Conservation (phyloP, 1,140 invertebrate genomes). For the Octopus bimaculoides region DNA sequence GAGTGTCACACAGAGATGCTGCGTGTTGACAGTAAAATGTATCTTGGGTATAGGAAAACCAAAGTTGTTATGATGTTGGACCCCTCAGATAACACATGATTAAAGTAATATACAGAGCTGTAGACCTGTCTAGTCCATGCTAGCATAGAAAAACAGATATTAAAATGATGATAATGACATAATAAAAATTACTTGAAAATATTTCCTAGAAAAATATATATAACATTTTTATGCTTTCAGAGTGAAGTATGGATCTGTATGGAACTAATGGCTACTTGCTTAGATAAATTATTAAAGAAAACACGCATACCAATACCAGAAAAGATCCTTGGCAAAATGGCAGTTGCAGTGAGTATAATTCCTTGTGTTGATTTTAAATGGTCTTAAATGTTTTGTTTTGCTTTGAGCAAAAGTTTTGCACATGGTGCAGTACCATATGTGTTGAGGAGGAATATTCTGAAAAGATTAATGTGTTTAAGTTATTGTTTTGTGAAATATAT, state of each 20-base stretch:
- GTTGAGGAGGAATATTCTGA: no score
- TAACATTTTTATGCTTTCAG: slow-evolving; percentile 39
- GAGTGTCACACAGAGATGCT: no score
- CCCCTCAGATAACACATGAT: not conserved
- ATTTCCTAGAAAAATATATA: no score
- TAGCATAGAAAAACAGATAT: not conserved
- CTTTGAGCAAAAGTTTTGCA: no score
- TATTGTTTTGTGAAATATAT: no score
- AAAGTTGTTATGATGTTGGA: no score
- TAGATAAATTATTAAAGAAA: slow-evolving; percentile 93
- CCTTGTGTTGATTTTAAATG: not conserved
- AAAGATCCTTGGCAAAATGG: slow-evolving; percentile 92
- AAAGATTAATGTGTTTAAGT: no score
- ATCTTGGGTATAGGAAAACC: no score
- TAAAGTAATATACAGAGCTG: not conserved
- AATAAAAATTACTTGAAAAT: not conserved
- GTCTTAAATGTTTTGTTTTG: not conserved
- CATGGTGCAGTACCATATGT: no score
- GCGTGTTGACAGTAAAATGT: no score
- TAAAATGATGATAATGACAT: not conserved
- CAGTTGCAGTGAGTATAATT: slow-evolving; percentile 77
- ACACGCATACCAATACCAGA: slow-evolving; percentile 87
- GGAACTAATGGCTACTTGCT: slow-evolving; percentile 98
- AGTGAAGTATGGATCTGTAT: slow-evolving; percentile 99
- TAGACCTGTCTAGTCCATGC: not conserved